Evolutionary conservation across 2,797 vertebrate genomes (phyloP).

Genomic region (Clarias laeviceps): DNA sequence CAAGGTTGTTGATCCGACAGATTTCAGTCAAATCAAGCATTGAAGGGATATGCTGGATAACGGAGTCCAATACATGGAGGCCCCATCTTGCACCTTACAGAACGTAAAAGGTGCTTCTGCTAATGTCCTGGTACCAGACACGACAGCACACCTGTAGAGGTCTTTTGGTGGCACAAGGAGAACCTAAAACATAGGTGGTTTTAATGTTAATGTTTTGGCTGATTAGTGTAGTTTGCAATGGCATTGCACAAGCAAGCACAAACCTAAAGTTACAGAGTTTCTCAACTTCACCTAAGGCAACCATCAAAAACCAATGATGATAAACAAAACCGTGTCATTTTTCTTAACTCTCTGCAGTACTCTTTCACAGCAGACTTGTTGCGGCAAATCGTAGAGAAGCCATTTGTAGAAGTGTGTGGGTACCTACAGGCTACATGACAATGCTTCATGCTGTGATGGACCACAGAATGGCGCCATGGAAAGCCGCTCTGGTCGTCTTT

Average conservation of each 20-base stretch:
- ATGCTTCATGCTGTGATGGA: slow-evolving; percentile 26
- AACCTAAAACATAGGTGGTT: too few relatives aligned
- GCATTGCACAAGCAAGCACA: neutral
- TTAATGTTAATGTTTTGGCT: too few relatives aligned
- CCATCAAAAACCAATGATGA: slow-evolving; percentile 14
- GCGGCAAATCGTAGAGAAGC: neutral
- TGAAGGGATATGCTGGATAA: too few relatives aligned
- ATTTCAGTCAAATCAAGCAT: too few relatives aligned
- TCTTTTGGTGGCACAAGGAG: too few relatives aligned
- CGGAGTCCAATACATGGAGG: too few relatives aligned
- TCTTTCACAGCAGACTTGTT: neutral
- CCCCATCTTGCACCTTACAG: too few relatives aligned
- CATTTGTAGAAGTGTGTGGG: slow-evolving; percentile 6
- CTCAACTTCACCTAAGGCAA: neutral
- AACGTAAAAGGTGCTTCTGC: too few relatives aligned
- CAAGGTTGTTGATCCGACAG: too few relatives aligned
- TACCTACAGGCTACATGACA: slow-evolving; percentile 15
- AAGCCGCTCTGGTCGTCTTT: slow-evolving; percentile 13
- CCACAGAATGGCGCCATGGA: slow-evolving; percentile 16
- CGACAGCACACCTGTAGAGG: too few relatives aligned
- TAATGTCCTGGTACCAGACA: too few relatives aligned
- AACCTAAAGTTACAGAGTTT: neutral
- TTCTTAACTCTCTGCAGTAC: slow-evolving; percentile 12
- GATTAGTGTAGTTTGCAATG: neutral
- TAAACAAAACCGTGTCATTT: neutral